Conservation (phyloP, 2,888 invertebrate species). For the Drosophila parthenogenetica region DNA sequence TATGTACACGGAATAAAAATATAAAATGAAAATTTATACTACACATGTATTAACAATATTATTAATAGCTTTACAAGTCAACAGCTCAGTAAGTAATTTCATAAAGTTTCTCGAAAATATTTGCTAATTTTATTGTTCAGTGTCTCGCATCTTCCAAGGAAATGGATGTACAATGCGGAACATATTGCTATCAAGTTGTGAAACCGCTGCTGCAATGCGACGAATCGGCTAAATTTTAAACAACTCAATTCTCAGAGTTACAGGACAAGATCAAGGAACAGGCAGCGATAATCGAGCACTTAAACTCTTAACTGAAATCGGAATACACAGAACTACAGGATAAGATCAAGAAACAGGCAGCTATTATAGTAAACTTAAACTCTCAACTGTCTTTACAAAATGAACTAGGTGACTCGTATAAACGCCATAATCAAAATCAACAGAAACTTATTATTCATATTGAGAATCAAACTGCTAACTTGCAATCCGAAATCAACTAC, state of each 20-base stretch:
- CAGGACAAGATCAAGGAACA: constrained; percentile 5
- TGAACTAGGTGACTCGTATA: background rate
- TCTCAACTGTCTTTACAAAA: background rate
- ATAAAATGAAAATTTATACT: background rate
- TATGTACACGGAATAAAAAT: no score
- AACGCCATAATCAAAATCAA: background rate
- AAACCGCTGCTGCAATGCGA: constrained; percentile 14
- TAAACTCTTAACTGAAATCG: constrained; percentile 1
- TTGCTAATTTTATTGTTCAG: background rate
- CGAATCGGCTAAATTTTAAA: background rate
- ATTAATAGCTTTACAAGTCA: background rate
- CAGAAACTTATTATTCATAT: background rate
- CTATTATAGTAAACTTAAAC: background rate
- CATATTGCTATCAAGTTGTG: constrained; percentile 10
- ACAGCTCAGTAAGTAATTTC: constrained; percentile 1
- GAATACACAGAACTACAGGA: background rate
- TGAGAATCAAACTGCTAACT: background rate
- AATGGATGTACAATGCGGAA: background rate
- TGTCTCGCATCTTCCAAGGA: background rate
- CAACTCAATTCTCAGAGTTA: background rate
- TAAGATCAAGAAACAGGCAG: constrained; percentile 1
- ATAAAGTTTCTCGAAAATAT: no score
- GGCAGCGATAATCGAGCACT: background rate
- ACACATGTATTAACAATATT: background rate
- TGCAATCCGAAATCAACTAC: background rate